A percentile compares a stretch with the other conserved stretches of the same genome.
Conservation (phyloP, 2,113 vertebrate species). For the Gymnocephalus cernua region DNA sequence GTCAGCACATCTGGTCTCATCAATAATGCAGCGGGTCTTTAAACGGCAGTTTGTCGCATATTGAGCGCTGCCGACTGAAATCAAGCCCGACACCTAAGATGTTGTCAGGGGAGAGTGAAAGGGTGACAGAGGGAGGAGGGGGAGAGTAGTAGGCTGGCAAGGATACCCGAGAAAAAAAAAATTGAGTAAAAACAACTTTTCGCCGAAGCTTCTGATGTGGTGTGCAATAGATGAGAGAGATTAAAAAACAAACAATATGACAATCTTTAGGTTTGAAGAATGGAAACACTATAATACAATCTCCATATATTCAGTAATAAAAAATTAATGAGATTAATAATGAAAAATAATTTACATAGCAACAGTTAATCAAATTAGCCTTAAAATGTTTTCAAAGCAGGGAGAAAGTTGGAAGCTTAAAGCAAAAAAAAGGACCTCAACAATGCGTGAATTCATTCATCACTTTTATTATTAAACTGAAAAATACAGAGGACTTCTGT, state of each 20-base stretch:
- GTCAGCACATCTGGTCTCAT: conserved; percentile 87
- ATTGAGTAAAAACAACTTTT: background rate
- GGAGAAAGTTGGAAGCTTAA: background rate
- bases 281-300: background rate
- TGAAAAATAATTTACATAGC: background rate
- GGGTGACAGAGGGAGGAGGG: conserved; percentile 38
- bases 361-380: background rate
- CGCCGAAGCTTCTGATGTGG: background rate
- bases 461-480: conserved; percentile 79
- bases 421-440: background rate
- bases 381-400: background rate
- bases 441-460: conserved; percentile 13
- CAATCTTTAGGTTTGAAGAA: background rate
- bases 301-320: background rate
- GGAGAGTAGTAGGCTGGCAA: conserved; percentile 3
- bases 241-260: background rate
- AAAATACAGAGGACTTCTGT: conserved; percentile 54
- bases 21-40: conserved; percentile 84
- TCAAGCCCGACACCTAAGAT: conserved; percentile 83
- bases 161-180: conserved; percentile 30
- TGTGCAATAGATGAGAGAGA: background rate
- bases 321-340: background rate
- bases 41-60: conserved; percentile 86
- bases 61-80: conserved; percentile 82
- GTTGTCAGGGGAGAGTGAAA: conserved; percentile 68